Evolutionary conservation across 1,140 invertebrate genomes (phyloP).

Genomic region (Schlechtendalia chinensis): DNA sequence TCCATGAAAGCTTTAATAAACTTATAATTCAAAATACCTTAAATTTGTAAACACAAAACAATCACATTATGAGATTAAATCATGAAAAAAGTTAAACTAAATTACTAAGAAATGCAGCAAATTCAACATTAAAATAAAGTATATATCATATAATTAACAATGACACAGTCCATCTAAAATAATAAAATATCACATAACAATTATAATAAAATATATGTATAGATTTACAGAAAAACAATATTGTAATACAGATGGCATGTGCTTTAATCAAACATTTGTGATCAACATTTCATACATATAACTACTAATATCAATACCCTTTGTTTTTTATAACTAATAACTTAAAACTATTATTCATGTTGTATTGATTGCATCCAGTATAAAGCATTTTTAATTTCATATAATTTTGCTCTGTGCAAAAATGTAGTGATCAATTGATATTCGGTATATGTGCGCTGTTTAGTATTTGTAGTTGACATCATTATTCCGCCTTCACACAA

Average conservation of each 20-base stretch:
- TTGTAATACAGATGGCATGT: background rate
- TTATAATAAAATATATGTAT: slow-evolving; percentile 28
- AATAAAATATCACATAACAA: background rate
- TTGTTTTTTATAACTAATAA: background rate
- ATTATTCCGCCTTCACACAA: slow-evolving; percentile 56
- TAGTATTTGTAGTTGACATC: slow-evolving; percentile 52
- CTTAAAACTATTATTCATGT: slow-evolving; percentile 12
- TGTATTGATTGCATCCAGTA: slow-evolving; percentile 61
- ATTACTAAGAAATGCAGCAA: background rate
- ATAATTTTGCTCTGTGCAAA: slow-evolving; percentile 64
- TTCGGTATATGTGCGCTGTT: slow-evolving; percentile 66
- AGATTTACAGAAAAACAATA: background rate
- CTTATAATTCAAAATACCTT: too few relatives aligned
- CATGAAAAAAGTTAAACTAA: background rate
- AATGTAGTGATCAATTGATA: slow-evolving; percentile 74
- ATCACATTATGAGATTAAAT: too few relatives aligned
- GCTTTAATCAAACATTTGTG: background rate
- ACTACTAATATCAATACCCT: slow-evolving; percentile 15
- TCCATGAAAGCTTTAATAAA: too few relatives aligned
- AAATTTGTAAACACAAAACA: too few relatives aligned
- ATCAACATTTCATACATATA: background rate
- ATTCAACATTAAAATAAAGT: slow-evolving; percentile 10
- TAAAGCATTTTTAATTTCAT: slow-evolving; percentile 64
- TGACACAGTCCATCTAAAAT: background rate
- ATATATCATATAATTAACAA: background rate